Evolutionary conservation across 2,888 invertebrate species (phyloP).

Genomic region (Xestia c-nigrum): DNA sequence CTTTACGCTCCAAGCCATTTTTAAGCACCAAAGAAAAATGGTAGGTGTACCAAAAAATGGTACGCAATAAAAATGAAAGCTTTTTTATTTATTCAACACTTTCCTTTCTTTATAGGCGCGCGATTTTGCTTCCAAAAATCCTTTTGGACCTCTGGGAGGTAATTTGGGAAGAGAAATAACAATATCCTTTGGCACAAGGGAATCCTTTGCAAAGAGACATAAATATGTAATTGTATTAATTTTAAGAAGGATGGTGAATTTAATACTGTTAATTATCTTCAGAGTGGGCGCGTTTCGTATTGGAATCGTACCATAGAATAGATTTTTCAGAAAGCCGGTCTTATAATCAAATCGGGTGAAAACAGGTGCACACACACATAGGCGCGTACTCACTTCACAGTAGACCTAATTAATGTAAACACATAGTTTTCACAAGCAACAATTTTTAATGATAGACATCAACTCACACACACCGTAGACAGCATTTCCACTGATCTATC

Average conservation of each 20-base stretch:
- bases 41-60: conserved; percentile 60
- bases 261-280: conserved; percentile 66
- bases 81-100: conserved; percentile 69
- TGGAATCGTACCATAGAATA: conserved; percentile 24
- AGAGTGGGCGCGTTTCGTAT: conserved; percentile 39
- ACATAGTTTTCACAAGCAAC: not conserved
- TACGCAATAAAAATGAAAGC: conserved; percentile 68
- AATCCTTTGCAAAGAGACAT: conserved; percentile 58
- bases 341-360: not conserved
- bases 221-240: conserved; percentile 66
- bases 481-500: not conserved
- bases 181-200: conserved; percentile 54
- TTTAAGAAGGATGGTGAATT: conserved; percentile 61
- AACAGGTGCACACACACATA: not conserved
- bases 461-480: too few species aligned
- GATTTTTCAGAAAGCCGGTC: not conserved
- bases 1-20: conserved; percentile 59
- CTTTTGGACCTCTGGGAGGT: conserved; percentile 69
- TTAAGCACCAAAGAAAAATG: conserved; percentile 55
- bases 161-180: conserved; percentile 68
- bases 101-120: conserved; percentile 63
- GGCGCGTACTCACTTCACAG: not conserved
- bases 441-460: not conserved
- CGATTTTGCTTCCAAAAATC: conserved; percentile 67
- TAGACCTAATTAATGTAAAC: not conserved